Evolutionary conservation across 2,113 vertebrate species (phyloP).

Genomic region (Mus musculus): DNA sequence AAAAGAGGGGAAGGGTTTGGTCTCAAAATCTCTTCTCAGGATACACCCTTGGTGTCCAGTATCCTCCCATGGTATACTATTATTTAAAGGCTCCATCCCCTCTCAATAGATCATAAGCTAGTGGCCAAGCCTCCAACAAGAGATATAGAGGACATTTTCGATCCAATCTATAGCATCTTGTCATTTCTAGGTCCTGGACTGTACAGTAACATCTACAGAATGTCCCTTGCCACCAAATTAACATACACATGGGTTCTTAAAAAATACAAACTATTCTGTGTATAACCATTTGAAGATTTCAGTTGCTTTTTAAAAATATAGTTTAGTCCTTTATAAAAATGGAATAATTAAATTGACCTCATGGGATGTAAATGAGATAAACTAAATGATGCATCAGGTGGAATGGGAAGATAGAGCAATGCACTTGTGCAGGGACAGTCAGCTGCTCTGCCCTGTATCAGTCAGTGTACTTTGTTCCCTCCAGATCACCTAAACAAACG

Average conservation of each 20-base stretch:
- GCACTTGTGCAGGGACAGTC: background rate
- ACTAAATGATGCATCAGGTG: background rate
- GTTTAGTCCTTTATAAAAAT: background rate
- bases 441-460: background rate
- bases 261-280: background rate
- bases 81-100: background rate
- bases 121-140: background rate
- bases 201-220: background rate
- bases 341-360: background rate
- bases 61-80: background rate
- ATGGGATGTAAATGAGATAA: background rate
- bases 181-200: background rate
- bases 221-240: background rate
- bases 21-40: background rate
- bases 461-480: background rate
- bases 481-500: too few species aligned
- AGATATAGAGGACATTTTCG: background rate
- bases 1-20: background rate
- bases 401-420: background rate
- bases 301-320: background rate
- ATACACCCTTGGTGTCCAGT: background rate
- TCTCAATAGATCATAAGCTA: background rate
- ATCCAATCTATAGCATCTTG: background rate
- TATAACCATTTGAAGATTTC: background rate
- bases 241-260: background rate